These are phyloP conservation scores for Peromyscus californicus DNA, from an alignment of 2,113 vertebrate species.

Conservation along the genomic window DNA sequence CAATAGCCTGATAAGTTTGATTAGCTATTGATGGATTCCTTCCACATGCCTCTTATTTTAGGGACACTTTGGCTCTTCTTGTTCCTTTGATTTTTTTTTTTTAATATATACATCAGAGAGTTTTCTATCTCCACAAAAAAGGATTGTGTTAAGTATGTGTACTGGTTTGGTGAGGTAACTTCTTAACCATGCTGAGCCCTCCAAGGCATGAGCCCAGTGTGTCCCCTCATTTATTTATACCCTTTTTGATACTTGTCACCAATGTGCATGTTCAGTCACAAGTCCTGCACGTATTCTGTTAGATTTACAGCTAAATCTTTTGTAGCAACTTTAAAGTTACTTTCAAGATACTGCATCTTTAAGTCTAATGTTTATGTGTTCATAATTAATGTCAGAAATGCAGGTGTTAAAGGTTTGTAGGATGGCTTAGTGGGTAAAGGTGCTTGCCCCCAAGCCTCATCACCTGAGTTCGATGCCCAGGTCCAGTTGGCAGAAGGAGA, in stretches of 20 bases:
- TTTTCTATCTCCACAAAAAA: not conserved
- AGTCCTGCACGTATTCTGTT: not conserved
- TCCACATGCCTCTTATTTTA: not conserved
- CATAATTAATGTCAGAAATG: not conserved
- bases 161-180: not conserved
- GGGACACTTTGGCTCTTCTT: not conserved
- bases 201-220: not conserved
- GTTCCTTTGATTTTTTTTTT: not conserved
- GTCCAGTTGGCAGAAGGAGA: not conserved
- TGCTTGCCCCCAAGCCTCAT: not conserved
- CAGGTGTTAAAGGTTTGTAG: not conserved
- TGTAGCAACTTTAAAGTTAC: not conserved
- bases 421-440: not conserved
- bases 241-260: not conserved
- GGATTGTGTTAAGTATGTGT: not conserved
- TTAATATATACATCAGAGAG: not conserved
- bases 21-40: not conserved
- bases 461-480: not conserved
- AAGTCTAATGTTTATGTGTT: not conserved
- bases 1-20: not conserved
- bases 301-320: not conserved
- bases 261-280: not conserved
- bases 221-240: not conserved
- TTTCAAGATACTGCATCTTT: not conserved
- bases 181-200: not conserved